Percentiles rank a stretch among this genome's conserved stretches.
These are phyloP conservation scores for Podarcis raffonei DNA, from an alignment of 2,113 vertebrate species.

Conservation along the genomic window DNA sequence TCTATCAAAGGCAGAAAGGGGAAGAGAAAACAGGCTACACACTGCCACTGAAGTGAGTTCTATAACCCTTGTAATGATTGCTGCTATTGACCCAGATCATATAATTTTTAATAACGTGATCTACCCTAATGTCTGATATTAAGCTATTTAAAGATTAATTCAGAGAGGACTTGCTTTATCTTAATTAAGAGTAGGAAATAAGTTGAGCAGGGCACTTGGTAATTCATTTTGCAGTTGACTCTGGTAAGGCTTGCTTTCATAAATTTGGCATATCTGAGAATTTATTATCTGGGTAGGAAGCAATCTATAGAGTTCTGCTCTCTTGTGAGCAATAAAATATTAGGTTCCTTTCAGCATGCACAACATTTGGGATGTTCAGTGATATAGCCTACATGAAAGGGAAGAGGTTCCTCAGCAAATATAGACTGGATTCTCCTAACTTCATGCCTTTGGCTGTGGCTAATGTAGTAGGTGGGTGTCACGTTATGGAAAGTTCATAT, in stretches of 20 bases:
- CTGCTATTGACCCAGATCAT: slow-evolving; percentile 51
- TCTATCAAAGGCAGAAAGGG: neutral
- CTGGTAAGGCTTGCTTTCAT: slow-evolving; percentile 12
- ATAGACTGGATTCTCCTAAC: neutral
- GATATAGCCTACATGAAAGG: slow-evolving; percentile 43
- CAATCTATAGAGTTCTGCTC: slow-evolving; percentile 29
- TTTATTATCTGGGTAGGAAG: slow-evolving; percentile 47
- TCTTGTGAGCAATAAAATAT: slow-evolving; percentile 21
- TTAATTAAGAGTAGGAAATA: slow-evolving; percentile 19
- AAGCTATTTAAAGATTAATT: slow-evolving; percentile 58
- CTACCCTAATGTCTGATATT: slow-evolving; percentile 49
- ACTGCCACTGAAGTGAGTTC: slow-evolving; percentile 36
- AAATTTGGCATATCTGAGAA: neutral
- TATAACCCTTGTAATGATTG: slow-evolving; percentile 55
- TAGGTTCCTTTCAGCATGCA: slow-evolving; percentile 5
- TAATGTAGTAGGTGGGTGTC: too few relatives aligned
- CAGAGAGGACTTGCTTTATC: slow-evolving; percentile 6
- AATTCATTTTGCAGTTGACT: slow-evolving; percentile 30
- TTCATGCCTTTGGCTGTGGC: too few relatives aligned
- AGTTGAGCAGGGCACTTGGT: slow-evolving; percentile 5
- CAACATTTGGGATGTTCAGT: slow-evolving; percentile 26
- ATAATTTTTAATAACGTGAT: slow-evolving; percentile 58
- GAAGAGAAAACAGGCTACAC: slow-evolving; percentile 22
- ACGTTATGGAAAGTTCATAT: too few relatives aligned
- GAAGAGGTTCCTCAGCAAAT: slow-evolving; percentile 1